phyloP scores from a whole-genome alignment of 2,888 invertebrate species.

The Chrysotoxum bicinctum region DNA sequence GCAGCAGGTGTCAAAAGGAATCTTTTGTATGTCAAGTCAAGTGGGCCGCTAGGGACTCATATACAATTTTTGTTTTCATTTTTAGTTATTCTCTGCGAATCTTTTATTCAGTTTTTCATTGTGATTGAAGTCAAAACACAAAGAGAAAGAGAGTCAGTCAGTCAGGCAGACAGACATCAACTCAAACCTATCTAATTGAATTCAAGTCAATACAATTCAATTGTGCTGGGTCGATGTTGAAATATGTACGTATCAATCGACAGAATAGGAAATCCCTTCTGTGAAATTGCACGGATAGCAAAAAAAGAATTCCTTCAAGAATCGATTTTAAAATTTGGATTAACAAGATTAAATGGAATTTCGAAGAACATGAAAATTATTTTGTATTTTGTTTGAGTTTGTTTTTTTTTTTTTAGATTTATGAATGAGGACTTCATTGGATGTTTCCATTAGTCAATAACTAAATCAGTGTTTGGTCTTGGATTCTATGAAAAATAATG shows the following conservation, averaged over 20 bases:
- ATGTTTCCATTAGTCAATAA: no score
- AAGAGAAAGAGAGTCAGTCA: neutral
- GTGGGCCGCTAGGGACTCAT: conserved; percentile 70
- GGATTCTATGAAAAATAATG: no score
- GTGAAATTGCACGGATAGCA: neutral
- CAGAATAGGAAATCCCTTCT: neutral
- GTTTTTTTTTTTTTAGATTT: neutral
- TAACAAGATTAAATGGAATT: neutral
- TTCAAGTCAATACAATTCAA: neutral
- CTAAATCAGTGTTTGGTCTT: no score
- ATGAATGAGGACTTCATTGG: neutral
- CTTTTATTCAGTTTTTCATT: conserved; percentile 13
- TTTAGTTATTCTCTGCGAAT: neutral
- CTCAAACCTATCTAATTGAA: neutral
- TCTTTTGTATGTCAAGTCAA: conserved; percentile 70
- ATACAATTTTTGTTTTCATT: conserved; percentile 45
- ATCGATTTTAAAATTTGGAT: neutral
- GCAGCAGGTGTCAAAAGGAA: conserved; percentile 58
- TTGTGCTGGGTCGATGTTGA: neutral
- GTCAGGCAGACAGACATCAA: neutral
- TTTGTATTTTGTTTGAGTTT: neutral
- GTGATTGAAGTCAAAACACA: neutral
- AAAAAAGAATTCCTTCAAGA: neutral
- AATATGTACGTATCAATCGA: neutral
- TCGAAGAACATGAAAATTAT: neutral